A percentile compares a stretch with the other conserved stretches of the same genome.
phyloP scores from a whole-genome alignment of 1,140 invertebrate species.

The Harpegnathos saltator region DNA sequence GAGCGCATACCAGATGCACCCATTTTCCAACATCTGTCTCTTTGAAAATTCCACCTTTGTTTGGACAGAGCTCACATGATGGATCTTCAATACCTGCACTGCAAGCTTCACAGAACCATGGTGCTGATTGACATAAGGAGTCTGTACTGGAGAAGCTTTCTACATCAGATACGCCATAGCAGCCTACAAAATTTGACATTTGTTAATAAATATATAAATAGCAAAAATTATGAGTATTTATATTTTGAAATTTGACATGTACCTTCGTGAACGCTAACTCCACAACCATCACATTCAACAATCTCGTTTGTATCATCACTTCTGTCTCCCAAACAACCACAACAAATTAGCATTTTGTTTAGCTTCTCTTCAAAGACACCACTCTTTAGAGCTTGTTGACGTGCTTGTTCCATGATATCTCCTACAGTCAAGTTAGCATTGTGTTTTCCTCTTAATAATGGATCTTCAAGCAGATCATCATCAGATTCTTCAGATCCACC shows the following conservation, averaged over 20 bases:
- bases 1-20: conserved; percentile 98
- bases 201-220: background rate
- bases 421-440: conserved; percentile 84
- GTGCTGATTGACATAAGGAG: conserved; percentile 97
- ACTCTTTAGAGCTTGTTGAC: conserved; percentile 82
- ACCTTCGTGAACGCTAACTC: conserved; percentile 98
- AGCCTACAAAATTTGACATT: conserved; percentile 87
- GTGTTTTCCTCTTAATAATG: conserved; percentile 86
- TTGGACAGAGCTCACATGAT: conserved; percentile 94
- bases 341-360: conserved; percentile 91
- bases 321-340: conserved; percentile 96
- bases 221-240: background rate
- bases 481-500: conserved; percentile 86
- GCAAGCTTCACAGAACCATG: conserved; percentile 99
- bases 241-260: conserved; percentile 58
- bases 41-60: conserved; percentile 96
- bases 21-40: conserved; percentile 98
- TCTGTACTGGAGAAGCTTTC: conserved; percentile 95
- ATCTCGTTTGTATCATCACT: conserved; percentile 98
- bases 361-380: conserved; percentile 84
- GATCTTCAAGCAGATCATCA: conserved; percentile 85
- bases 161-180: conserved; percentile 97
- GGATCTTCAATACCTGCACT: conserved; percentile 95
- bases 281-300: conserved; percentile 98
- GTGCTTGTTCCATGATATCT: conserved; percentile 87